phyloP scores from a whole-genome alignment of 2,888 invertebrate genomes.

The Julus scanicus region DNA sequence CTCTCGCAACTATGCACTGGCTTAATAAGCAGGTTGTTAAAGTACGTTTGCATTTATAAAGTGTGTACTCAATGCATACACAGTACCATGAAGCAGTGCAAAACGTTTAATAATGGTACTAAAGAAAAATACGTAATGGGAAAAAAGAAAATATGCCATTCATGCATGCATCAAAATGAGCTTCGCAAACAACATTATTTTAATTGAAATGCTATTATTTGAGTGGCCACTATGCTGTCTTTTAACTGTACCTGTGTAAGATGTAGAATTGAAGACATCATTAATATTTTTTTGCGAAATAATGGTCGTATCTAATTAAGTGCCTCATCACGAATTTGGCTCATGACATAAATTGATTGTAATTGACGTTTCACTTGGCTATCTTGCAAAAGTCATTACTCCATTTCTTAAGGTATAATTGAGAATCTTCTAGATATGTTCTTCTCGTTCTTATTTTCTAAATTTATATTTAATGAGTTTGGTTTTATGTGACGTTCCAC shows the following conservation, averaged over 20 bases:
- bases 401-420: neutral
- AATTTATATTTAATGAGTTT: neutral
- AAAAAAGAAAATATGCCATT: neutral
- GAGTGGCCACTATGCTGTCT: no score
- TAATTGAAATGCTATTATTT: neutral
- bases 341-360: neutral
- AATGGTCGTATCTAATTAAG: neutral
- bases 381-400: neutral
- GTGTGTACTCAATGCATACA: neutral
- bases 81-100: neutral
- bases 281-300: neutral
- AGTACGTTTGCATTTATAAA: neutral
- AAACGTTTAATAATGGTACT: neutral
- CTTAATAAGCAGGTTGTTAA: neutral
- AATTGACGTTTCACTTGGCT: neutral
- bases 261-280: neutral
- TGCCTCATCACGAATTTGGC: neutral
- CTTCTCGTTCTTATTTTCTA: neutral
- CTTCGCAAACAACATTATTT: neutral
- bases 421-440: neutral
- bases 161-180: neutral
- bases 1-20: neutral
- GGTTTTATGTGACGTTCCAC: neutral
- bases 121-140: neutral
- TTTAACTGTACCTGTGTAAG: neutral